A percentile compares a stretch with the other conserved stretches of the same genome.
phyloP scores from a whole-genome alignment of 2,113 vertebrate species.

The Pleuronectes platessa region DNA sequence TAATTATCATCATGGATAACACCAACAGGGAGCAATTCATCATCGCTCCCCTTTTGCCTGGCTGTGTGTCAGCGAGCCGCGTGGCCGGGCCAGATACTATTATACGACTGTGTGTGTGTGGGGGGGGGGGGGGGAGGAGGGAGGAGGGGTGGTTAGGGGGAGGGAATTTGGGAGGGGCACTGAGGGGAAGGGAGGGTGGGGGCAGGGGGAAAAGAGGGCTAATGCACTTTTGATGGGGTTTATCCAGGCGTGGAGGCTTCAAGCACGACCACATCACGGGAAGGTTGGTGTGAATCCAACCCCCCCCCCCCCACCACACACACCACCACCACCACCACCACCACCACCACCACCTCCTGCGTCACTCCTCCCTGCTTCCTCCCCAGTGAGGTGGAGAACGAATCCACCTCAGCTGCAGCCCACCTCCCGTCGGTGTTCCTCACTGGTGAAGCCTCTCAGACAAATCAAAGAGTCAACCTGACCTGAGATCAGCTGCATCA shows the following conservation, averaged over 20 bases:
- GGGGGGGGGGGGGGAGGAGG: constrained; percentile 78
- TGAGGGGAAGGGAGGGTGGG: constrained; percentile 57
- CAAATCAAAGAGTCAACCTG: constrained; percentile 23
- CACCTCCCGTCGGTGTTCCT: constrained; percentile 23
- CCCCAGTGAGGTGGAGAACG: constrained; percentile 33
- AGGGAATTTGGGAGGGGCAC: constrained; percentile 77
- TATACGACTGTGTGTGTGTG: constrained; percentile 82
- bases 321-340: constrained; percentile 2
- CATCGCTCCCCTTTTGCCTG: constrained; percentile 86
- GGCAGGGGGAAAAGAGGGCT: constrained; percentile 85
- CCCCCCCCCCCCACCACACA: too few relatives aligned
- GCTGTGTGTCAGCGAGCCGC: constrained; percentile 90
- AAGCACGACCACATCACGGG: constrained; percentile 85
- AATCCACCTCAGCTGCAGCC: constrained; percentile 1
- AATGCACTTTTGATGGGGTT: constrained; percentile 99
- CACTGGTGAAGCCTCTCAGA: constrained; percentile 22
- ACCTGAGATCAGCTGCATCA: background rate
- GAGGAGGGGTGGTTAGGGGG: constrained; percentile 70
- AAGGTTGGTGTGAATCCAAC: constrained; percentile 71
- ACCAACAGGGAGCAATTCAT: constrained; percentile 96
- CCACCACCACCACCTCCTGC: constrained; percentile 1
- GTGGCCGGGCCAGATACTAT: constrained; percentile 94
- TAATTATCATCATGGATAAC: constrained; percentile 94
- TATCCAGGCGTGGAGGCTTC: constrained; percentile 94
- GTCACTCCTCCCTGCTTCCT: constrained; percentile 26